Conservation (phyloP, 2,113 vertebrate genomes). For the Caranx melampygus region DNA sequence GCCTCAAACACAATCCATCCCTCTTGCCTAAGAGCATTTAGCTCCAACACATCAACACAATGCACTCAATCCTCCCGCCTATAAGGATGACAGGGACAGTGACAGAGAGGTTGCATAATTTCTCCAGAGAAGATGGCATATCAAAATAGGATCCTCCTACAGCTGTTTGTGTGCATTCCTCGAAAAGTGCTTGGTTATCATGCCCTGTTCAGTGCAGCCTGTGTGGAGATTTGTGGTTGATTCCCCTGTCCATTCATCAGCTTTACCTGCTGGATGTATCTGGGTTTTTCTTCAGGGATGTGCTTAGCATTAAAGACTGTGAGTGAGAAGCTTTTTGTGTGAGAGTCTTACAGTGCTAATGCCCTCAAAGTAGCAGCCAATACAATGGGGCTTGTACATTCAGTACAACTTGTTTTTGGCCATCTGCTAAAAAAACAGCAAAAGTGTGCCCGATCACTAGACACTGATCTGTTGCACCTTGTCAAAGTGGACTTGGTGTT, state of each 20-base stretch:
- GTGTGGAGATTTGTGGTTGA: conserved; percentile 46
- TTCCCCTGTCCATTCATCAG: conserved; percentile 48
- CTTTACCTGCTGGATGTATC: conserved; percentile 44
- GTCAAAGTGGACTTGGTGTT: neutral
- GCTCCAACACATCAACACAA: conserved; percentile 44
- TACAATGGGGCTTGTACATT: neutral
- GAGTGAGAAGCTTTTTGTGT: conserved; percentile 2
- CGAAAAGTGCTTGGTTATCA: conserved; percentile 34
- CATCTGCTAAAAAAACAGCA: neutral
- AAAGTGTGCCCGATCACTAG: conserved; percentile 32
- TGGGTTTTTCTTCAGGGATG: conserved; percentile 31
- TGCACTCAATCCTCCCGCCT: conserved; percentile 53
- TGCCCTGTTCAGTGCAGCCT: conserved; percentile 27
- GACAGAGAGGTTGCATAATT: conserved; percentile 63
- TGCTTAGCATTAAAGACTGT: conserved; percentile 37
- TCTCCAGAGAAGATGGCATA: conserved; percentile 47
- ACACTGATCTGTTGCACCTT: conserved; percentile 10
- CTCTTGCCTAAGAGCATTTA: conserved; percentile 57
- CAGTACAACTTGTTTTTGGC: conserved; percentile 23
- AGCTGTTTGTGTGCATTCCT: conserved; percentile 37
- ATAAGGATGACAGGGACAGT: conserved; percentile 54
- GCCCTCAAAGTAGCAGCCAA: conserved; percentile 8
- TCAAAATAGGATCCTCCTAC: conserved; percentile 55
- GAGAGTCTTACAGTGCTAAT: conserved; percentile 19
- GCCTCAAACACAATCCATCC: conserved; percentile 44